Conservation (phyloP, 2,888 invertebrate species). For the Vesta saturnalis region DNA sequence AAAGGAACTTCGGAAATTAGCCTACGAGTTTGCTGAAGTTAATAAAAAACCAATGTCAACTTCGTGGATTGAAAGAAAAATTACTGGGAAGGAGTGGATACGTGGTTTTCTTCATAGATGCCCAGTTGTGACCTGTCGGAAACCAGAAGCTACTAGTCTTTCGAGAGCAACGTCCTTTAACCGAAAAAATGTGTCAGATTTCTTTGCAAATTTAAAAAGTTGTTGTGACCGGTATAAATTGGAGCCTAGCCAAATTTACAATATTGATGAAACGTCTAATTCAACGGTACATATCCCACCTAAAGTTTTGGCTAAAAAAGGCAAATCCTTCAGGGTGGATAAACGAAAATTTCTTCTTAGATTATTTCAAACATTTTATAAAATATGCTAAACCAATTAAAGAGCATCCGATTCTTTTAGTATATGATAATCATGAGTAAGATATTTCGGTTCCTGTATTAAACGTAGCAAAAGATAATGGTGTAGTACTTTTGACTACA, state of each 20-base stretch:
- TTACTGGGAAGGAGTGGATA: too few relatives aligned
- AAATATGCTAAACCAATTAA: neutral
- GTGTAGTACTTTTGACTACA: neutral
- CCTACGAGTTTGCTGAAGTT: too few relatives aligned
- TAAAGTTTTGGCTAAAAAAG: neutral
- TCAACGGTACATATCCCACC: neutral
- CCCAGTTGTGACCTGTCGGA: too few relatives aligned
- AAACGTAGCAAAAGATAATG: conserved; percentile 4
- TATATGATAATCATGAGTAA: neutral
- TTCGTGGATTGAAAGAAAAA: too few relatives aligned
- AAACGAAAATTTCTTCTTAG: conserved; percentile 3
- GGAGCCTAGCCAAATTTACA: neutral
- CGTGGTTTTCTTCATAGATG: too few relatives aligned
- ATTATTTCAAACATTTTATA: conserved; percentile 5
- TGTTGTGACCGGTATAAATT: neutral
- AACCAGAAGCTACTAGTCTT: conserved; percentile 23
- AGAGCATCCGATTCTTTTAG: neutral
- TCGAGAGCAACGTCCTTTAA: neutral
- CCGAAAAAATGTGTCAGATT: neutral
- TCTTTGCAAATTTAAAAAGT: neutral
- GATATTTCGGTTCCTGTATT: neutral
- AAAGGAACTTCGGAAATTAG: too few relatives aligned
- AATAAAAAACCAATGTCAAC: too few relatives aligned
- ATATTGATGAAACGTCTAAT: neutral
- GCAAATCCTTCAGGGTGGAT: neutral